Conservation (phyloP, 2,113 vertebrate genomes). For the Perca schrenkii region DNA sequence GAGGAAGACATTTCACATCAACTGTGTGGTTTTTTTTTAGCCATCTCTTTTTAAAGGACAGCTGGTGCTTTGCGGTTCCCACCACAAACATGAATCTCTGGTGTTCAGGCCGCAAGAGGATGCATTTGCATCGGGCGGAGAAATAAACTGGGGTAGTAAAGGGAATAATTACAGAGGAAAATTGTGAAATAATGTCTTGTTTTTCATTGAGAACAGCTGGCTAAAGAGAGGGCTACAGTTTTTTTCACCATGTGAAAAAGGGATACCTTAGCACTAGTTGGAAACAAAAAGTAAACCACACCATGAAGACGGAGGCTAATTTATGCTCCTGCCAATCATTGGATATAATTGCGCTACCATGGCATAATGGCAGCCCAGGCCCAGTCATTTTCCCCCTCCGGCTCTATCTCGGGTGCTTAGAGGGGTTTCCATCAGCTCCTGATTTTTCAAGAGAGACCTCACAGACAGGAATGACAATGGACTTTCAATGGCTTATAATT, state of each 20-base stretch:
- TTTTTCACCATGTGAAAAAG: conserved; percentile 15
- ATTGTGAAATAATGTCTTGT: conserved; percentile 58
- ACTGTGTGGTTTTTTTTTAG: conserved; percentile 43
- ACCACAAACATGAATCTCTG: conserved; percentile 62
- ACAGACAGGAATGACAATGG: conserved; percentile 76
- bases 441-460: conserved; percentile 81
- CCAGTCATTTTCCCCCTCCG: conserved; percentile 62
- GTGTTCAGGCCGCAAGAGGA: conserved; percentile 56
- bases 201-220: conserved; percentile 56
- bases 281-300: conserved; percentile 54
- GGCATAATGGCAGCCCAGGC: conserved; percentile 63
- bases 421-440: conserved; percentile 74
- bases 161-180: conserved; percentile 63
- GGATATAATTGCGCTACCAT: conserved; percentile 72
- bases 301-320: conserved; percentile 66
- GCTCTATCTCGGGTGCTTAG: conserved; percentile 71
- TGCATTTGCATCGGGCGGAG: conserved; percentile 46
- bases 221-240: conserved; percentile 14
- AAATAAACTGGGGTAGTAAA: conserved; percentile 61
- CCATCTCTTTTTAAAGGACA: conserved; percentile 75
- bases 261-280: conserved; percentile 39
- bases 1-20: conserved; percentile 76
- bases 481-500: conserved; percentile 77
- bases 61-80: conserved; percentile 66
- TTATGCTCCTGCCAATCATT: conserved; percentile 74